Evolutionary conservation across 1,140 invertebrate genomes (phyloP), one percentile per base, ranked within the genome.

Genomic region (Pomacea maculata): DNA sequence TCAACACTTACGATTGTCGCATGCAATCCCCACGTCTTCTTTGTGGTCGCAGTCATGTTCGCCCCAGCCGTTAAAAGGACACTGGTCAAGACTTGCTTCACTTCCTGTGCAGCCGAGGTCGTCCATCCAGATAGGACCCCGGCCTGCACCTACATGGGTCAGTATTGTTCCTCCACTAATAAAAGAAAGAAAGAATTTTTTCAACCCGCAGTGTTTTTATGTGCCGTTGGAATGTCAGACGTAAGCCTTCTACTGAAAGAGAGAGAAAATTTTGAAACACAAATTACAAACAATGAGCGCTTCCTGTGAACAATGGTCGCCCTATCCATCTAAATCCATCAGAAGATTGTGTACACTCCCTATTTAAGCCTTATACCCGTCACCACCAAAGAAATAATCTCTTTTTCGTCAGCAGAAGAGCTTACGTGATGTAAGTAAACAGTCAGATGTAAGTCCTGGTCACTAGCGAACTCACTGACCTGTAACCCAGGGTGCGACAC

Each of bases 41-140:
- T 93, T 92, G 14, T 93, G 92, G 34, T 90, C 91, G 85, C 95
- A 96, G 85, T 95, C 93, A 86, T 95, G 94, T 1, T 94, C 91
- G 71, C 94, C 95, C 95, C 95, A 96, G 9, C 95, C 94, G 63
- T 93, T 93, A 85, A 95, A 95, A 73, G 93, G 90, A 87, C 95
- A 96, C 78, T 95, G 93, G 61, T 92, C 91, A 0, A 96, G 83
- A 0, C 93, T 93, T 0, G 92, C 93, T 89, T 96, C 95, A 83
- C 94, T 94, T 11, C 95, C 95, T 0, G 88, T 87, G 85, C 95
- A 96, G 25, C 93, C 91, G 0, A 96, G 88, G 81, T 95, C 94
- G 86, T 96, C 95, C 87, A 96, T 94, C 87, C 94, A 92, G 68
- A 93, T 92, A 14, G 80, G 83, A n/a, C 84, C 83, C 54, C 88